Percentiles rank a stretch among this genome's conserved stretches.
Conservation (phyloP, 1,140 invertebrate genomes). For the Tachypleus tridentatus region DNA sequence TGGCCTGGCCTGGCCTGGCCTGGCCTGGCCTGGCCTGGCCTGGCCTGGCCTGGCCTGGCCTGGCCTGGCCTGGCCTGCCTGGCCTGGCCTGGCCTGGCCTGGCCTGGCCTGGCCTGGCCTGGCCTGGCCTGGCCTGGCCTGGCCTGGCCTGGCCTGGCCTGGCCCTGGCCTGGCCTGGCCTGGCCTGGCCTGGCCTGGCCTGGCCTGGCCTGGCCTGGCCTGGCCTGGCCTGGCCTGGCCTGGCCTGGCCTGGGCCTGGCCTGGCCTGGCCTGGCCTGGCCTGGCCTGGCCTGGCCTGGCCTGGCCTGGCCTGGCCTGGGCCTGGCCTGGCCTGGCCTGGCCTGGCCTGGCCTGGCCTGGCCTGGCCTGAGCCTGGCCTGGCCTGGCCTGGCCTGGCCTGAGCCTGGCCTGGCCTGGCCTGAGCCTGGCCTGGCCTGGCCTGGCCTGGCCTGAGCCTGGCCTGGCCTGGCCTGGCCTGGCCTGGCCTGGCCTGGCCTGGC, state of each 20-base stretch:
- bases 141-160: conserved; percentile 21
- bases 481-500: conserved; percentile 21
- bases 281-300: conserved; percentile 11
- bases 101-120: conserved; percentile 25
- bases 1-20: conserved; percentile 25
- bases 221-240: conserved; percentile 21
- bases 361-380: conserved; percentile 23
- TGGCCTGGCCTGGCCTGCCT: conserved; percentile 22
- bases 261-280: conserved; percentile 15
- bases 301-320: conserved; percentile 19
- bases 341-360: conserved; percentile 23
- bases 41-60: conserved; percentile 21
- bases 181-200: conserved; percentile 26
- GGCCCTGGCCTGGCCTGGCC: too few species aligned
- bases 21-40: conserved; percentile 25
- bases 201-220: conserved; percentile 25
- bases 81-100: too few species aligned
- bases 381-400: conserved; percentile 25
- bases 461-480: conserved; percentile 20
- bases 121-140: conserved; percentile 19
- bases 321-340: conserved; percentile 14
- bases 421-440: conserved; percentile 22
- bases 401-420: conserved; percentile 23
- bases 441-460: conserved; percentile 22
- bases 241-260: conserved; percentile 12